Evolutionary conservation across 2,113 vertebrate species (phyloP).

Genomic region (Orthonyx spaldingii): DNA sequence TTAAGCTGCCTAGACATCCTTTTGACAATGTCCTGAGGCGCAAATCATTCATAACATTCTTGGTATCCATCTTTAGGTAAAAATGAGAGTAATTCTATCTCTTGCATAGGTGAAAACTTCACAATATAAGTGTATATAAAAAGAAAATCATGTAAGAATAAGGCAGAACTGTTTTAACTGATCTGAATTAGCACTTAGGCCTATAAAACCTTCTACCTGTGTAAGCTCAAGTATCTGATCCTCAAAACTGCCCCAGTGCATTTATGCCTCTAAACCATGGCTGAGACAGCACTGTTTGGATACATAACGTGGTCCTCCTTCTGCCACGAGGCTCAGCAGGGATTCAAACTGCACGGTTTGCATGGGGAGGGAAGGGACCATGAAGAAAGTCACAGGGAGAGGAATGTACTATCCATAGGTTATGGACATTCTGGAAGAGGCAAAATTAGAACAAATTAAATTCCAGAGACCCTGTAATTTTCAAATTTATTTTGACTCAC

Average conservation of each 20-base stretch:
- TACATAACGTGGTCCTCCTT: not conserved
- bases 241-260: not conserved
- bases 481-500: not conserved
- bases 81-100: not conserved
- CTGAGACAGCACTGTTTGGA: not conserved
- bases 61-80: not conserved
- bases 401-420: not conserved
- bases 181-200: not conserved
- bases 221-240: not conserved
- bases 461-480: not conserved
- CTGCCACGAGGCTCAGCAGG: not conserved
- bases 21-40: not conserved
- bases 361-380: rapidly evolving
- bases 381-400: not conserved
- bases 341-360: not conserved
- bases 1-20: not conserved
- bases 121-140: not conserved
- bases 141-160: not conserved
- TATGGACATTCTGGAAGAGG: not conserved
- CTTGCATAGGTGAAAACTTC: not conserved
- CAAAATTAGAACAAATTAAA: not conserved
- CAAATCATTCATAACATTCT: not conserved
- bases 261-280: not conserved
- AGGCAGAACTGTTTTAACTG: not conserved
- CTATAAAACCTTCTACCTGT: not conserved